Conservation (phyloP, 2,797 vertebrate genomes). For the Parotocinclus haroldoi region DNA sequence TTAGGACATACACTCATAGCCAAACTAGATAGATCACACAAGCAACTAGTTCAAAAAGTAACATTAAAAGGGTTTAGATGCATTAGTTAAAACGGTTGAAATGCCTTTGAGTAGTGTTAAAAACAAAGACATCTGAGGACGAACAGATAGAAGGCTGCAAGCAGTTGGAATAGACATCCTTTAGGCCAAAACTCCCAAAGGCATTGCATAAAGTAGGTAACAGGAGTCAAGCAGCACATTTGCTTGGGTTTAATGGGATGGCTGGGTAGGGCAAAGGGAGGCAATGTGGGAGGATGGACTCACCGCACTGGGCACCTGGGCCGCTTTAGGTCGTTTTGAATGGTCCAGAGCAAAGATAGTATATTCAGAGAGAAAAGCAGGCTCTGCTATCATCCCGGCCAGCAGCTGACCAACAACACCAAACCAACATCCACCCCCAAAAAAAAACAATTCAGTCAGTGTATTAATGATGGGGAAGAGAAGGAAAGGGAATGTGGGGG, state of each 20-base stretch:
- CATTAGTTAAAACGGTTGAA: slow-evolving; percentile 76
- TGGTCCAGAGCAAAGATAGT: slow-evolving; percentile 99
- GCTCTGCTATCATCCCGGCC: slow-evolving; percentile 99
- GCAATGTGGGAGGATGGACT: slow-evolving; percentile 80
- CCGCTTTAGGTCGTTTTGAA: slow-evolving; percentile 88
- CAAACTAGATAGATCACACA: slow-evolving; percentile 57
- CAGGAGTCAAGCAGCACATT: slow-evolving; percentile 43
- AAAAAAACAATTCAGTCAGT: slow-evolving; percentile 61
- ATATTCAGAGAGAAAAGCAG: slow-evolving; percentile 99
- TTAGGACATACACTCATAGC: slow-evolving; percentile 53
- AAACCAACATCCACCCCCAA: slow-evolving; percentile 29
- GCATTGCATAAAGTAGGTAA: slow-evolving; percentile 58
- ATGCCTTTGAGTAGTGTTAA: slow-evolving; percentile 72
- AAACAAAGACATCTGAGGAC: slow-evolving; percentile 60
- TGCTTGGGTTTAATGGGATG: slow-evolving; percentile 50
- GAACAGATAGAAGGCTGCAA: slow-evolving; percentile 69
- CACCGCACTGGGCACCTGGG: slow-evolving; percentile 95
- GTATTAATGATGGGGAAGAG: slow-evolving; percentile 50
- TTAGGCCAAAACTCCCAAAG: slow-evolving; percentile 69
- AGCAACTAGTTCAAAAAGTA: slow-evolving; percentile 54
- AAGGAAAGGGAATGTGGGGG: slow-evolving; percentile 67
- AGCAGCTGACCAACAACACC: slow-evolving; percentile 83
- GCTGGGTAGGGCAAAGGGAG: slow-evolving; percentile 58
- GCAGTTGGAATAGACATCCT: slow-evolving; percentile 64
- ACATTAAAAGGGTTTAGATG: slow-evolving; percentile 64